Conservation (phyloP, 2,888 invertebrate species). For the Epistrophella euchroma region DNA sequence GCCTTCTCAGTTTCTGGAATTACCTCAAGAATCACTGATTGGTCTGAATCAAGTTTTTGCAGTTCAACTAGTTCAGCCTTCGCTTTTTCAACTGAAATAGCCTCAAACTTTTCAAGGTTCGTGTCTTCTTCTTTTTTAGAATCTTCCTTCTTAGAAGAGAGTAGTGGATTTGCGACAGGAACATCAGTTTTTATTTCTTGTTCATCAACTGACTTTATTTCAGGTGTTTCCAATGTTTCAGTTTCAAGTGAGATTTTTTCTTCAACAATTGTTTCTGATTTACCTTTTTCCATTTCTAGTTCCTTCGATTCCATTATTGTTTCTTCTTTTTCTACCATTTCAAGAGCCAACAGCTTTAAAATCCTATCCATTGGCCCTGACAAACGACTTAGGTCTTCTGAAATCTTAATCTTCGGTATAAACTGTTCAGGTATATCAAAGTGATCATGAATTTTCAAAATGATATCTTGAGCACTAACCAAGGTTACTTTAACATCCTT, state of each 20-base stretch:
- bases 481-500: conserved; percentile 36
- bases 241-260: background rate
- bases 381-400: conserved; percentile 48
- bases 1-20: too few relatives aligned
- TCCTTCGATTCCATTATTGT: background rate
- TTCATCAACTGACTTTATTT: background rate
- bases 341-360: conserved; percentile 18
- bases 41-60: too few relatives aligned
- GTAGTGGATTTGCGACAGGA: background rate
- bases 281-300: background rate
- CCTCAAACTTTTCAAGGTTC: too few relatives aligned
- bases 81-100: too few relatives aligned
- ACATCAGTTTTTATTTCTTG: background rate
- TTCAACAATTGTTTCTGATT: background rate
- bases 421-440: conserved; percentile 50
- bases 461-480: conserved; percentile 22
- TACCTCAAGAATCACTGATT: too few relatives aligned
- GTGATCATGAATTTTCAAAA: conserved; percentile 61
- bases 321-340: background rate
- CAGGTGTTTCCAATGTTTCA: background rate
- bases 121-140: background rate
- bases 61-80: too few relatives aligned
- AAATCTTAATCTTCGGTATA: conserved; percentile 51
- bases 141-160: background rate
- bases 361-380: conserved; percentile 43